phyloP scores from a whole-genome alignment of 2,113 vertebrate species.

The Cardinalis cardinalis region DNA sequence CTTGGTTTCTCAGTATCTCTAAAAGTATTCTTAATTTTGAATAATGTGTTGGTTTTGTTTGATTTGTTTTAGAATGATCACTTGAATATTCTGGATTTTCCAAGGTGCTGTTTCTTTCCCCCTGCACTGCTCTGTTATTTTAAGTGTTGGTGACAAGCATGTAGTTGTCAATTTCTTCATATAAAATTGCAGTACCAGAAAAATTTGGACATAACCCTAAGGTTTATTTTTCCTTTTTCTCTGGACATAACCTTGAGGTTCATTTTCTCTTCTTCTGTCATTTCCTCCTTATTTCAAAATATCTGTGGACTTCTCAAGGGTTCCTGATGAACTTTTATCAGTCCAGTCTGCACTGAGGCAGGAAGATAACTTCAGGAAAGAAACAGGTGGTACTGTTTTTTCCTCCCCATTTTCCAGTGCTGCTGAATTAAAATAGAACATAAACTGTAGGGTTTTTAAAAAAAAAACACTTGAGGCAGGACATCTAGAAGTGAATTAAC shows the following conservation, averaged over 20 bases:
- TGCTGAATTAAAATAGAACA: neutral
- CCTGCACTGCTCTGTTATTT: neutral
- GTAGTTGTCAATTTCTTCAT: neutral
- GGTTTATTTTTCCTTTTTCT: neutral
- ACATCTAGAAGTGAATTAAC: neutral
- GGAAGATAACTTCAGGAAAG: neutral
- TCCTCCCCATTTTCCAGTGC: neutral
- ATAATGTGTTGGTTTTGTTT: neutral
- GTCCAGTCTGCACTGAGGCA: neutral
- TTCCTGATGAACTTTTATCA: neutral
- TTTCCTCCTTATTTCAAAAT: neutral
- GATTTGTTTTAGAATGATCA: neutral
- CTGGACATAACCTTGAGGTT: neutral
- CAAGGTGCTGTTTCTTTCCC: neutral
- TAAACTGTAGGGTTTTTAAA: neutral
- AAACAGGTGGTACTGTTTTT: neutral
- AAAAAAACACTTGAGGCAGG: neutral
- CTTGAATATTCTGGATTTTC: conserved; percentile 7
- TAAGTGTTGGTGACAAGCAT: neutral
- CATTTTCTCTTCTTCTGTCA: neutral
- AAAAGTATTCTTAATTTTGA: neutral
- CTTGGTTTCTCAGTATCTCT: neutral
- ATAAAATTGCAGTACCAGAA: conserved; percentile 7
- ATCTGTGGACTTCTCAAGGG: neutral
- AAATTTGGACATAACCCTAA: neutral